phyloP scores from a whole-genome alignment of 2,888 invertebrate genomes.

The Heteropelma amictum region DNA sequence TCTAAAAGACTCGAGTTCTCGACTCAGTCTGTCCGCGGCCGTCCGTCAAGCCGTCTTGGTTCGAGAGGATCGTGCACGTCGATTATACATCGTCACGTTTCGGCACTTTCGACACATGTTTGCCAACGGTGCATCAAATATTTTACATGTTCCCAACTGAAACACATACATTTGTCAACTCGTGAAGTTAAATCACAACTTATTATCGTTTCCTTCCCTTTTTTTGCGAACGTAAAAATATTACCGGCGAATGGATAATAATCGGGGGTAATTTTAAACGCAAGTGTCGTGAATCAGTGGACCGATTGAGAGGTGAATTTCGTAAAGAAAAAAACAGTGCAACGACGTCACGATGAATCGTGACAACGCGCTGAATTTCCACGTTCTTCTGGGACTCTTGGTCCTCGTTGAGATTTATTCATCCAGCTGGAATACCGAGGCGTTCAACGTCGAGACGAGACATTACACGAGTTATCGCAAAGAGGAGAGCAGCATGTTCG shows the following conservation, averaged over 20 bases:
- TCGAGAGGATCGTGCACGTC: slow-evolving; percentile 46
- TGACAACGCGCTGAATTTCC: slow-evolving; percentile 60
- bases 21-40: slow-evolving; percentile 72
- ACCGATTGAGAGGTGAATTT: slow-evolving; percentile 35
- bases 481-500: slow-evolving; percentile 72
- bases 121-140: slow-evolving; percentile 50
- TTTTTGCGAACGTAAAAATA: neutral
- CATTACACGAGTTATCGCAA: slow-evolving; percentile 70
- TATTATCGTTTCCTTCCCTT: neutral
- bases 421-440: slow-evolving; percentile 59
- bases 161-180: neutral
- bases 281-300: slow-evolving; percentile 30
- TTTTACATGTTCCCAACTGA: neutral
- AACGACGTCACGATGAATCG: slow-evolving; percentile 38
- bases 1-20: slow-evolving; percentile 60
- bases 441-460: slow-evolving; percentile 73
- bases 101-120: slow-evolving; percentile 64
- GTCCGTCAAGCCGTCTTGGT: slow-evolving; percentile 70
- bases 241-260: slow-evolving; percentile 41
- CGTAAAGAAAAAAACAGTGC: neutral
- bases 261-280: neutral
- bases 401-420: slow-evolving; percentile 56
- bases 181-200: neutral
- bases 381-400: slow-evolving; percentile 54
- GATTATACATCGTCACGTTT: slow-evolving; percentile 38